phyloP scores from a whole-genome alignment of 2,113 vertebrate genomes.

The Gopherus evgoodei region DNA sequence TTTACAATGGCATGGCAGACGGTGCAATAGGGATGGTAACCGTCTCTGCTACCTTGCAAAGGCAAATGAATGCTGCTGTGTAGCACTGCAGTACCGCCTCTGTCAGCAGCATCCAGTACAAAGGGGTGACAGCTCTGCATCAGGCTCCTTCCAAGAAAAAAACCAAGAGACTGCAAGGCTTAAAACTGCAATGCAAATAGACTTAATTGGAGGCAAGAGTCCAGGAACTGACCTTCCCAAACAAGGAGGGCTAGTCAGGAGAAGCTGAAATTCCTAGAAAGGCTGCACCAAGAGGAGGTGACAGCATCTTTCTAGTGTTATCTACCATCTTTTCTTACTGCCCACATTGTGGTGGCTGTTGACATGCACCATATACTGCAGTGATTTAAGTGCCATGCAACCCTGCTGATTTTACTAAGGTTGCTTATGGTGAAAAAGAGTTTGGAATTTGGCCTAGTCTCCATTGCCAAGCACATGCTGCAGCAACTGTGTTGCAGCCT shows the following conservation, averaged over 20 bases:
- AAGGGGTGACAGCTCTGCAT: too few species aligned
- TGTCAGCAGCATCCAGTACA: too few species aligned
- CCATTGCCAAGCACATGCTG: accelerated
- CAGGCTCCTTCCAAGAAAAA: too few species aligned
- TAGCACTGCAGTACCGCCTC: too few species aligned
- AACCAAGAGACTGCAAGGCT: neutral
- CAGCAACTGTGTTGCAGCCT: neutral
- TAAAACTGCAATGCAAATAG: neutral
- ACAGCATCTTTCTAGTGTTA: neutral
- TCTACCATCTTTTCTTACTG: neutral
- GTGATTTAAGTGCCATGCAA: neutral
- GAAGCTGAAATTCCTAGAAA: accelerated
- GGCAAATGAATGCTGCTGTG: too few species aligned
- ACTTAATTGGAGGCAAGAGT: too few species aligned
- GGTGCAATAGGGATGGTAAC: too few species aligned
- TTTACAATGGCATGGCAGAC: too few species aligned
- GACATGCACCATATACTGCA: neutral
- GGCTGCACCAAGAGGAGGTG: neutral
- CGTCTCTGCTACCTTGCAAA: too few species aligned
- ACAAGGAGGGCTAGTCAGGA: neutral
- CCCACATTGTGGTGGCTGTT: neutral
- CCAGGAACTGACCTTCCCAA: too few species aligned
- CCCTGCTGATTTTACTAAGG: neutral
- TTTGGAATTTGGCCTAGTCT: neutral
- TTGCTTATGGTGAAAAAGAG: neutral